Evolutionary conservation across 2,888 invertebrate species (phyloP).

Genomic region (Phania funesta): DNA sequence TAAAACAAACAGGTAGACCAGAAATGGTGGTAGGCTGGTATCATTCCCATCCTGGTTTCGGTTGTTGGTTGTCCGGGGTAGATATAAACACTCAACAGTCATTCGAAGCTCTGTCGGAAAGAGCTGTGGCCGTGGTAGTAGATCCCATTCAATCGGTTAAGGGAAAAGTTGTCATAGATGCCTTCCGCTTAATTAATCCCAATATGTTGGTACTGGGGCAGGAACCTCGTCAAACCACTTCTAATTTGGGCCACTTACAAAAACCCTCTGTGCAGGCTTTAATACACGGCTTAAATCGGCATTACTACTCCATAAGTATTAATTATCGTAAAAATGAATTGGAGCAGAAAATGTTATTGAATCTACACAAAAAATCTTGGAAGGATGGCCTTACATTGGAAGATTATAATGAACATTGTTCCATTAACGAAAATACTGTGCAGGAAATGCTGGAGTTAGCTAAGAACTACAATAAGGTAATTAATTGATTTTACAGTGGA

Average conservation of each 20-base stretch:
- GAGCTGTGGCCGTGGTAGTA: conserved; percentile 99
- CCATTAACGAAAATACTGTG: conserved; percentile 95
- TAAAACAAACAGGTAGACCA: conserved; percentile 98
- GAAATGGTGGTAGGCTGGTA: conserved; percentile 99
- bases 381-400: conserved; percentile 96
- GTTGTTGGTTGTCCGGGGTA: conserved; percentile 99
- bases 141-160: conserved; percentile 99
- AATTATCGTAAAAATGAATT: conserved; percentile 99
- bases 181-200: conserved; percentile 98
- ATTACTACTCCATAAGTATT: conserved; percentile 99
- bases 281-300: conserved; percentile 98
- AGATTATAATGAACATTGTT: conserved; percentile 95
- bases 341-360: conserved; percentile 99
- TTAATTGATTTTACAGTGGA: too few relatives aligned
- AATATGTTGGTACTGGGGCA: conserved; percentile 99
- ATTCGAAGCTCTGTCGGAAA: conserved; percentile 98
- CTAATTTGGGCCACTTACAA: conserved; percentile 98
- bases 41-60: conserved; percentile 99
- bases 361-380: conserved; percentile 99
- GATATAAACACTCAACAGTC: conserved; percentile 99
- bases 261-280: conserved; percentile 99
- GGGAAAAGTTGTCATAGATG: conserved; percentile 99
- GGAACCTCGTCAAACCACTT: conserved; percentile 99
- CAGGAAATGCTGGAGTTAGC: conserved; percentile 98
- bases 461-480: conserved; percentile 95